Evolutionary conservation across 2,113 vertebrate species (phyloP).

Genomic region (Daphoenositta chrysoptera): DNA sequence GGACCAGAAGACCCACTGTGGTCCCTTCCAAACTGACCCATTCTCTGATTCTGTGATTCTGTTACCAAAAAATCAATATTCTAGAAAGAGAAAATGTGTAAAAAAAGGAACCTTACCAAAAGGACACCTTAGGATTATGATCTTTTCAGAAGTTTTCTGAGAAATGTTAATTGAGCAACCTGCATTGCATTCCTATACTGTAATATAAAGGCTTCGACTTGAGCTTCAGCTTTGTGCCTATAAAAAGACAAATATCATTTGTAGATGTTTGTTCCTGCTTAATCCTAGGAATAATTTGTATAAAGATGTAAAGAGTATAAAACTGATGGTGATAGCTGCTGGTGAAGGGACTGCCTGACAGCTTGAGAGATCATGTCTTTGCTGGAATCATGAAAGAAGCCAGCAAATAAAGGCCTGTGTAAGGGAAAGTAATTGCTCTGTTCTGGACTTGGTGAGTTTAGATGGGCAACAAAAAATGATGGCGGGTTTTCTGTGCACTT

Average conservation of each 20-base stretch:
- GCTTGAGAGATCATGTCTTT: neutral
- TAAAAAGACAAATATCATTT: neutral
- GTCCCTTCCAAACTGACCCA: neutral
- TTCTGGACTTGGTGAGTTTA: neutral
- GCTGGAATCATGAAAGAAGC: neutral
- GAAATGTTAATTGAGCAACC: neutral
- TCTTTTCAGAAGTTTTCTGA: neutral
- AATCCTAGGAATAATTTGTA: neutral
- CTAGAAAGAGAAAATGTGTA: neutral
- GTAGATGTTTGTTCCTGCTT: neutral
- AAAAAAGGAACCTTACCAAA: neutral
- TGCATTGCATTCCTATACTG: neutral
- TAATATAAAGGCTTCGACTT: neutral
- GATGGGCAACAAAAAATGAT: neutral
- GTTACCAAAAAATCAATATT: neutral
- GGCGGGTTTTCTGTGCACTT: neutral
- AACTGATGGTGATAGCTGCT: neutral
- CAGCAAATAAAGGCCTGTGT: neutral
- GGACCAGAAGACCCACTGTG: neutral
- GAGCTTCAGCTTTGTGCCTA: neutral
- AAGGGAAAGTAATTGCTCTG: neutral
- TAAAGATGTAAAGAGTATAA: neutral
- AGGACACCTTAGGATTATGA: neutral
- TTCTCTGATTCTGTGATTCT: neutral
- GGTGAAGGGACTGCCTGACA: neutral